Conservation (phyloP, 2,113 vertebrate genomes). For the Scomber scombrus region DNA sequence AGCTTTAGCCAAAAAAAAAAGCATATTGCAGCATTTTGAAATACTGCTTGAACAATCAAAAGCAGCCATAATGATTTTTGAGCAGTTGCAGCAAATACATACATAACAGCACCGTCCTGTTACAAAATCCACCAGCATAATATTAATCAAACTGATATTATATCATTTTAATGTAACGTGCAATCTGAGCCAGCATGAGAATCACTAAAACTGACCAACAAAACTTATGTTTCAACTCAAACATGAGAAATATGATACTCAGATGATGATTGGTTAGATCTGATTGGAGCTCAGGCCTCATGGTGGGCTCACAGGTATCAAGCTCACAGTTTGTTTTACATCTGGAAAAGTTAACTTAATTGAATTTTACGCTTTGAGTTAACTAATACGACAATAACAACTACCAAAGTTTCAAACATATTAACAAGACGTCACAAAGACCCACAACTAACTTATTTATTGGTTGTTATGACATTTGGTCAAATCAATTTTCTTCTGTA, state of each 20-base stretch:
- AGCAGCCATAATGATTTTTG: not conserved
- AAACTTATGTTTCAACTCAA: too few species aligned
- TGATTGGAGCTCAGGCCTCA: too few species aligned
- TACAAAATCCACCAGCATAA: not conserved
- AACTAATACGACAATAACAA: not conserved
- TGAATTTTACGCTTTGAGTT: not conserved
- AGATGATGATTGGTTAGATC: too few species aligned
- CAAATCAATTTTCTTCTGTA: too few species aligned
- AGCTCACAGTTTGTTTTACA: not conserved
- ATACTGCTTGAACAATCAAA: not conserved
- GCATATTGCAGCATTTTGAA: too few species aligned
- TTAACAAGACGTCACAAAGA: slow-evolving; percentile 4
- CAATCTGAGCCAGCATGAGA: not conserved
- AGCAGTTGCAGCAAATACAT: not conserved
- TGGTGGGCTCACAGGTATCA: too few species aligned
- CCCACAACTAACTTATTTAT: not conserved
- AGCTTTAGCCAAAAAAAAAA: too few species aligned
- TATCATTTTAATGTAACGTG: too few species aligned
- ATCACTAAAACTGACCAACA: too few species aligned
- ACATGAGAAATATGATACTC: too few species aligned
- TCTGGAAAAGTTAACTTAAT: not conserved
- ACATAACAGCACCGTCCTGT: not conserved
- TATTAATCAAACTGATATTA: not conserved
- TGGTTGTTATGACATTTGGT: not conserved
- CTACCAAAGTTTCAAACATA: not conserved